These are phyloP conservation scores for Sarcophaga carnaria DNA, from an alignment of 2,888 invertebrate species.

Conservation along the genomic window DNA sequence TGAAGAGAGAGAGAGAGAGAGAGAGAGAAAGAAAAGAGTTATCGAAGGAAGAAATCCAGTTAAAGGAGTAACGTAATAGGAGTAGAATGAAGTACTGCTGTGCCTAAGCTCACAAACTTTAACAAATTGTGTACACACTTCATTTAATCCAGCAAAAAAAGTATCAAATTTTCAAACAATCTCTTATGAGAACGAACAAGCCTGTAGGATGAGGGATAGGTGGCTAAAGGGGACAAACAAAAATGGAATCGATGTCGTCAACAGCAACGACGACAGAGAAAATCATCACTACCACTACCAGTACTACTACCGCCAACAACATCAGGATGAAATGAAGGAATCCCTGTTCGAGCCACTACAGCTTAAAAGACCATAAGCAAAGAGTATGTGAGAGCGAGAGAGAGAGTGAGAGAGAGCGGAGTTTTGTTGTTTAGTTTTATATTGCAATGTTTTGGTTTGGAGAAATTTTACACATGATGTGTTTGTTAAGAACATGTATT, in stretches of 20 bases:
- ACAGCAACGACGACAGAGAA: constrained; percentile 18
- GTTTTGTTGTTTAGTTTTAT: neutral
- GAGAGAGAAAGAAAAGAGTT: constrained; percentile 7
- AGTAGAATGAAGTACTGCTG: constrained; percentile 56
- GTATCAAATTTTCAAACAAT: constrained; percentile 64
- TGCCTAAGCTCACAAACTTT: constrained; percentile 68
- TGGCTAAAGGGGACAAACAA: neutral
- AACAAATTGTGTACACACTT: constrained; percentile 68
- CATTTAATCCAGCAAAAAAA: constrained; percentile 63
- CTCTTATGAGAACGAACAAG: neutral
- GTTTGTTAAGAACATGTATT: constrained; percentile 62
- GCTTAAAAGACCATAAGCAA: neutral
- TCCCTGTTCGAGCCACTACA: too few relatives aligned
- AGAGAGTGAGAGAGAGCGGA: neutral
- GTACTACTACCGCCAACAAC: neutral
- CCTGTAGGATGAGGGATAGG: neutral
- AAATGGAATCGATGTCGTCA: constrained; percentile 15
- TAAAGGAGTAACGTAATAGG: neutral
- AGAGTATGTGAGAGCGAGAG: neutral
- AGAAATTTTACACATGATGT: constrained; percentile 67
- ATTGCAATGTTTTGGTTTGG: constrained; percentile 53
- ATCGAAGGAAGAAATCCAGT: constrained; percentile 18
- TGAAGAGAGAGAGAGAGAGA: neutral
- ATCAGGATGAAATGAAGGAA: constrained; percentile 6
- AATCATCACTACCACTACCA: constrained; percentile 39